Evolutionary conservation across 2,113 vertebrate species (phyloP).

Genomic region (Callocephalon fimbriatum): DNA sequence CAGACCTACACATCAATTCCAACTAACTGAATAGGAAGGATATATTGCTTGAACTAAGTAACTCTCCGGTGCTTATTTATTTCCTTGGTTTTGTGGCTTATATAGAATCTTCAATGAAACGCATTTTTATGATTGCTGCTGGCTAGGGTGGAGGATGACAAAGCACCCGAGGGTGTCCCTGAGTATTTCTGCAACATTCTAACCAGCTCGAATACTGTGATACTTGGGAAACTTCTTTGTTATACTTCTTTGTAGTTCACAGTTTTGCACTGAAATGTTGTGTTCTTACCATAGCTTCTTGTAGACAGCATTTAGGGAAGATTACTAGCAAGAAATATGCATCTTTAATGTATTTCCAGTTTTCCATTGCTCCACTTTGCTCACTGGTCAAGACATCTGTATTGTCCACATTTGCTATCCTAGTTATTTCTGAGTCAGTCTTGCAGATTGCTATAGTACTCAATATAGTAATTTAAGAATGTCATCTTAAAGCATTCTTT

Average conservation of each 20-base stretch:
- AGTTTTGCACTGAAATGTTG: background rate
- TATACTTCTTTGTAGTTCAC: background rate
- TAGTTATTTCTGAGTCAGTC: background rate
- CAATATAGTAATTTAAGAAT: background rate
- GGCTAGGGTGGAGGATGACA: background rate
- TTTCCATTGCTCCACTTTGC: background rate
- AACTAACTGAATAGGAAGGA: background rate
- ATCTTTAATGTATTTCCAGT: background rate
- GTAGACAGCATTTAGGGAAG: background rate
- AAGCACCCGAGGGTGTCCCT: background rate
- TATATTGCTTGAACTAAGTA: background rate
- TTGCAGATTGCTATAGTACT: background rate
- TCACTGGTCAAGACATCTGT: background rate
- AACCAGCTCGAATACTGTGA: background rate
- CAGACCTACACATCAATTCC: background rate
- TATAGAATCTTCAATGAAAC: background rate
- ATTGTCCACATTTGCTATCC: background rate
- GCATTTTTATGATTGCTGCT: background rate
- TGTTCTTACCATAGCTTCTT: background rate
- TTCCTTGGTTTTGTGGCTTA: background rate
- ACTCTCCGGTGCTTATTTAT: background rate
- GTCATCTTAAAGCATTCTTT: background rate
- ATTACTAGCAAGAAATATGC: background rate
- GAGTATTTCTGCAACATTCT: background rate
- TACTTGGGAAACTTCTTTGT: background rate